Evolutionary conservation across 2,888 invertebrate genomes (phyloP).

Genomic region (Noctua fimbriata): DNA sequence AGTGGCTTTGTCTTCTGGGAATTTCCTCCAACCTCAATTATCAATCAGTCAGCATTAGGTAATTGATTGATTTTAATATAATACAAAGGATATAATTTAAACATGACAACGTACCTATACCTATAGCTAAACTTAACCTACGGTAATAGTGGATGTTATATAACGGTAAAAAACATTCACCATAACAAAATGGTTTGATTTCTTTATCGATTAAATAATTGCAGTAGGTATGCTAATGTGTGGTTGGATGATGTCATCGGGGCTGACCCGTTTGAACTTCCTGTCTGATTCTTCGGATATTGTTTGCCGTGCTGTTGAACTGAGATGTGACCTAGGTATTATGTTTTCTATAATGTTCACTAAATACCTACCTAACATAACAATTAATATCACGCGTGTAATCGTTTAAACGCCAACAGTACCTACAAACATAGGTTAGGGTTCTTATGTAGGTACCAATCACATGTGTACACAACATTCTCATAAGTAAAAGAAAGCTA

Average conservation of each 20-base stretch:
- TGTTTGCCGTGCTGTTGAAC: slow-evolving; percentile 1
- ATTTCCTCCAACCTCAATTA: no score
- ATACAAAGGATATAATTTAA: not conserved
- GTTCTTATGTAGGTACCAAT: no score
- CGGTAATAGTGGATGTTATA: not conserved
- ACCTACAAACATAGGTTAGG: no score
- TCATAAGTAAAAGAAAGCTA: no score
- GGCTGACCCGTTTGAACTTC: slow-evolving; percentile 9
- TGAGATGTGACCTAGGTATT: not conserved
- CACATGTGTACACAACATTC: no score
- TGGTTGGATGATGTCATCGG: not conserved
- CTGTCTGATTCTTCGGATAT: not conserved
- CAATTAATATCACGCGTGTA: not conserved
- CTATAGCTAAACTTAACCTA: no score
- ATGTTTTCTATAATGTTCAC: not conserved
- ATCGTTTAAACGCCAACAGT: not conserved
- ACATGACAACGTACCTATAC: no score
- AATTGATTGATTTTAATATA: not conserved
- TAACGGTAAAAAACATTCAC: slow-evolving; percentile 23
- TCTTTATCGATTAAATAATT: slow-evolving; percentile 15
- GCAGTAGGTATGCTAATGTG: slow-evolving; percentile 25
- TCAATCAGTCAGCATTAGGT: not conserved
- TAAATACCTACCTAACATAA: not conserved
- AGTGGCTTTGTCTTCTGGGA: not conserved
- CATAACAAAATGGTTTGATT: not conserved